Base-by-base conservation (phyloP, 2,113 vertebrate genomes). In the Prietella phreatophila region DNA sequence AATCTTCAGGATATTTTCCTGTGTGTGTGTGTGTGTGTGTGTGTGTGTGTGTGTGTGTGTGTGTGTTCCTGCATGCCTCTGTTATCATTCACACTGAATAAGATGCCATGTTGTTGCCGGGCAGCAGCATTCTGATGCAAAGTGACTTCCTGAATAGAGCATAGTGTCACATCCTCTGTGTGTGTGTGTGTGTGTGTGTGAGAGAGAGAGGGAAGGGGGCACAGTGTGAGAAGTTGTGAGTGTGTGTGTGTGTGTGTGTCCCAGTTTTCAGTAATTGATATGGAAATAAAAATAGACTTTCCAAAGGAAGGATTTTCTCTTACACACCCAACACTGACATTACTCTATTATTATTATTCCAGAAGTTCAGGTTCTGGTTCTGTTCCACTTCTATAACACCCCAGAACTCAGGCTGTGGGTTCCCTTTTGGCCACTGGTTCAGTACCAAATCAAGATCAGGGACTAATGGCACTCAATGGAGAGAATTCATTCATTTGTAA, bases 91-190 rank as follows among this genome's bases (percentile, higher is more conserved):
- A 85, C 89, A 50, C 87, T 92, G 92, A 91, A 93, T 91, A 87
- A 93, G 93, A 94, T 93, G 91, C 90, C 89, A 88, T 92, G 78
- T 89, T 82, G 94, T 94, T 92, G 93, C 93, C 91, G 90, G 91
- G 94, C 92, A 93, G 93, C 94, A 94, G 92, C 93, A 93, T 94
- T 94, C 92, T 95, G 93, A 96, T 95, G 94, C 94, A 94, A 95
- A 96, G 93, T 92, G 89, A 94, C 91, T 94, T 94, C 89, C 91
- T 94, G 92, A 94, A 93, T 94, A 73, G 93, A 85, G 61, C 88
- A 79, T 93, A 94, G 93, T 93, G 94, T 94, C 93, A 94, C 93
- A 93, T 94, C 92, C 93, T 93, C 93, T 88, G 92, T 84, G 89
- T 92, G 90, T 85, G 53, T 87, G 86, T 61, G 80, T 83, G 86